Evolutionary conservation across 1,140 invertebrate genomes (phyloP).

Genomic region (Drosophila takahashii): DNA sequence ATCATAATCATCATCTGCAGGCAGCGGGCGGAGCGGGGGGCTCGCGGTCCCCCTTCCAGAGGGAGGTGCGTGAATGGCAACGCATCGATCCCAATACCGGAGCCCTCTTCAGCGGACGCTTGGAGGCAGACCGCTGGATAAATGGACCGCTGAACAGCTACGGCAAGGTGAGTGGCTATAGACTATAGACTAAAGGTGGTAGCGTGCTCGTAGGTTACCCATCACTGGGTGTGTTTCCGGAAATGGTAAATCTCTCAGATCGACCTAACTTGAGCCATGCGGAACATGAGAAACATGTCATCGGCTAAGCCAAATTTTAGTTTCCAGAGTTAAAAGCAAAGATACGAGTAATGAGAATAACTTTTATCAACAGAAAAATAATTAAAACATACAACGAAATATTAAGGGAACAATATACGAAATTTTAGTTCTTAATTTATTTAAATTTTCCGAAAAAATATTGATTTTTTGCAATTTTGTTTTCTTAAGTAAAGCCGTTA

Average conservation of each 20-base stretch:
- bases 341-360: no score
- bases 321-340: no score
- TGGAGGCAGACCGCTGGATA: conserved; percentile 84
- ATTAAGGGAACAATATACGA: no score
- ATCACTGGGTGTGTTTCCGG: not conserved
- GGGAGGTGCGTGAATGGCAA: conserved; percentile 85
- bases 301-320: no score
- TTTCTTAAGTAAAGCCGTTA: no score
- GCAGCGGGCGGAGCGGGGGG: conserved; percentile 8
- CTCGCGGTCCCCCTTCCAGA: conserved; percentile 80
- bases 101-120: conserved; percentile 81
- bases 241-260: not conserved
- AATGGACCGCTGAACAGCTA: conserved; percentile 84
- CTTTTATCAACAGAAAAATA: no score
- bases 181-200: conserved; percentile 5
- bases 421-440: no score
- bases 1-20: conserved; percentile 67
- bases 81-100: conserved; percentile 84
- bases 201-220: conserved; percentile 14
- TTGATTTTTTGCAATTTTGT: no score
- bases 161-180: conserved; percentile 75
- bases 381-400: no score
- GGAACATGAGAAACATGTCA: not conserved
- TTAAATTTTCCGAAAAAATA: no score
- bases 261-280: not conserved